phyloP scores from a whole-genome alignment of 2,797 vertebrate species.

The Ficedula albicollis region DNA sequence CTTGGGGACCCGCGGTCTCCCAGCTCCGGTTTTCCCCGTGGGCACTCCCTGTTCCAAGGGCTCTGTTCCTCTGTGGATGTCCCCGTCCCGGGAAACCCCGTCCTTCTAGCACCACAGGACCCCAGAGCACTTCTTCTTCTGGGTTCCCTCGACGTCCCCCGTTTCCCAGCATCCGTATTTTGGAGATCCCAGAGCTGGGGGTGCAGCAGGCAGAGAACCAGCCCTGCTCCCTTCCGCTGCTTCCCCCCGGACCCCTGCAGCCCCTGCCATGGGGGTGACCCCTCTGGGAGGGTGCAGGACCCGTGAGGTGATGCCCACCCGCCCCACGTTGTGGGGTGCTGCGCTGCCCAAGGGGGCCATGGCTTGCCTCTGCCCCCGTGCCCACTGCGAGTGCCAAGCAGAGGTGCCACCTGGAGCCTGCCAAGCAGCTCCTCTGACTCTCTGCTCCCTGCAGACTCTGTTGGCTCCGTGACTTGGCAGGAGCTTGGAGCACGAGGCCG shows the following conservation, averaged over 20 bases:
- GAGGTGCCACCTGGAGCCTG: background rate
- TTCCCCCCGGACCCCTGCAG: background rate
- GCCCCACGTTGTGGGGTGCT: rapidly evolving
- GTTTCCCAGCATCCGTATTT: background rate
- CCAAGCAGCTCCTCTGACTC: background rate
- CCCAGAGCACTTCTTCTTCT: background rate
- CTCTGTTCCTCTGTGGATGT: background rate
- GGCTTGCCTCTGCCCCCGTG: background rate
- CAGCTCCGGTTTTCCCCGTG: background rate
- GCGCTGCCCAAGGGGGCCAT: background rate
- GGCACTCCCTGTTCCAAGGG: too few species aligned
- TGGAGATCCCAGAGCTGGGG: too few species aligned
- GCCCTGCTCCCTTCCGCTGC: background rate
- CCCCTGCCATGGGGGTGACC: background rate
- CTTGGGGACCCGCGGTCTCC: too few species aligned
- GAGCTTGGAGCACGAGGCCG: background rate
- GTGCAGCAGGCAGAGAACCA: background rate
- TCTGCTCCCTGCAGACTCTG: background rate
- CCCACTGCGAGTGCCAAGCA: rapidly evolving
- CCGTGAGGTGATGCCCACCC: background rate
- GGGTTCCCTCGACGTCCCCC: too few species aligned
- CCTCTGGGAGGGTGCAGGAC: background rate
- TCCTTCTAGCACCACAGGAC: background rate
- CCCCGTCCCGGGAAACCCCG: rapidly evolving
- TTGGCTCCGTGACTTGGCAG: slow-evolving; percentile 20